Conservation (phyloP, 1,140 invertebrate genomes). For the Cryptotermes secundus region DNA sequence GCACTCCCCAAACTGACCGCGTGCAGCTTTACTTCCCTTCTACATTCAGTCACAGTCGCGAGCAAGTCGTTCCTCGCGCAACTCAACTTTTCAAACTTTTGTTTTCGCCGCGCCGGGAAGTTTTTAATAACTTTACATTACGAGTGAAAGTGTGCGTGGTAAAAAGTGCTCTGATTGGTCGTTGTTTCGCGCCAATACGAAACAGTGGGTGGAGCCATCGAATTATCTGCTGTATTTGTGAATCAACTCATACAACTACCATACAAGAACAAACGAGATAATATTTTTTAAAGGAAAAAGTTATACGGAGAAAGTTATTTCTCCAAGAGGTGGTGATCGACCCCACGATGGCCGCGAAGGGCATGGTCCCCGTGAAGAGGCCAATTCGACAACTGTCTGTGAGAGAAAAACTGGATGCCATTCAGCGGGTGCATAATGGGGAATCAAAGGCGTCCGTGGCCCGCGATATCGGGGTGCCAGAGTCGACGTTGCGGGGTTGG, state of each 20-base stretch:
- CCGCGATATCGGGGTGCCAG: conserved; percentile 76
- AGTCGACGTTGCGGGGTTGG: conserved; percentile 79
- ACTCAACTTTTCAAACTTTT: background rate
- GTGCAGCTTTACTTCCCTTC: background rate
- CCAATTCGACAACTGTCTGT: conserved; percentile 62
- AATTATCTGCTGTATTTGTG: conserved; percentile 29
- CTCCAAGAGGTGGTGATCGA: background rate
- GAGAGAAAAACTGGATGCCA: conserved; percentile 74
- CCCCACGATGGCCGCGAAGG: conserved; percentile 24
- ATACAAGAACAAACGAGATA: background rate
- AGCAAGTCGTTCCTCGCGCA: background rate
- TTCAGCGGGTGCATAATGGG: conserved; percentile 74
- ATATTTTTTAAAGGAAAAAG: no score
- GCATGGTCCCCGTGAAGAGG: conserved; percentile 32
- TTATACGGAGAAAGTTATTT: no score
- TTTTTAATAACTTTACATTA: conserved; percentile 32
- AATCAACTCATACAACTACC: conserved; percentile 11
- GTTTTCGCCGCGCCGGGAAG: conserved; percentile 22
- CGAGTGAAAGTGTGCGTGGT: conserved; percentile 30
- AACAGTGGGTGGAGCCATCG: conserved; percentile 26
- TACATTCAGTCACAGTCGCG: conserved; percentile 9
- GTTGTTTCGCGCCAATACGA: conserved; percentile 30
- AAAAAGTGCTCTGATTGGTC: conserved; percentile 33
- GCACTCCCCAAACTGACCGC: conserved; percentile 25
- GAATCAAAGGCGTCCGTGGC: conserved; percentile 81